Conservation (phyloP, 2,797 vertebrate species). For the Heterohyrax brucei region DNA sequence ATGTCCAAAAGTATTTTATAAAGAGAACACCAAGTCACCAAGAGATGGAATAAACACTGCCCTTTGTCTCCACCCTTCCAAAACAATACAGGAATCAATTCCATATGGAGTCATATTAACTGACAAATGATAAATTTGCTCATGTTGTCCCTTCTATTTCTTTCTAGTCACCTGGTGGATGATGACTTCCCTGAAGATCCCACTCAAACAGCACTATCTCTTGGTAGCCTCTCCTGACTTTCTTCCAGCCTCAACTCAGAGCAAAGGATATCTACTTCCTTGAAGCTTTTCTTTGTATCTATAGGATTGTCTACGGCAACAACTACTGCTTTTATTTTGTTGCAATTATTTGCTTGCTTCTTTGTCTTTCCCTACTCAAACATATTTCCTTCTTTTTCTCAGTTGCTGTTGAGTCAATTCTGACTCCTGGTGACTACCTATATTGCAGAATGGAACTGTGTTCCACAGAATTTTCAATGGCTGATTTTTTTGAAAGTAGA, state of each 20-base stretch:
- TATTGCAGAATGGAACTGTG: no score
- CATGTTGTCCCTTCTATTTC: background rate
- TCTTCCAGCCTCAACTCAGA: background rate
- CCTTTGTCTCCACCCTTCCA: no score
- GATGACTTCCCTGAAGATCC: background rate
- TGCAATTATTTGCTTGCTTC: background rate
- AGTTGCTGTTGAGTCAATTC: no score
- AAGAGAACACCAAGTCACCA: background rate
- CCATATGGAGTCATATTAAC: background rate
- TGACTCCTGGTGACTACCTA: no score
- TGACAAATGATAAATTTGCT: background rate
- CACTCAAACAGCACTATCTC: background rate
- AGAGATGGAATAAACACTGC: background rate
- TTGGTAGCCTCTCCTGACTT: background rate
- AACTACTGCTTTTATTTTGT: background rate
- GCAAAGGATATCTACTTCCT: background rate
- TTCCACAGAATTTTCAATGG: no score
- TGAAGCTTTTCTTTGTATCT: background rate
- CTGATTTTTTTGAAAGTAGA: no score
- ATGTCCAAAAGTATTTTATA: background rate
- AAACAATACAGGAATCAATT: background rate
- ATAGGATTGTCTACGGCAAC: background rate
- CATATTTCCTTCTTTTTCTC: no score
- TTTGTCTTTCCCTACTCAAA: background rate
- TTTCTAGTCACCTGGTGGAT: background rate